A percentile compares a stretch with the other conserved stretches of the same genome.
Conservation (phyloP, 1,140 invertebrate species). For the Venturia canescens region DNA sequence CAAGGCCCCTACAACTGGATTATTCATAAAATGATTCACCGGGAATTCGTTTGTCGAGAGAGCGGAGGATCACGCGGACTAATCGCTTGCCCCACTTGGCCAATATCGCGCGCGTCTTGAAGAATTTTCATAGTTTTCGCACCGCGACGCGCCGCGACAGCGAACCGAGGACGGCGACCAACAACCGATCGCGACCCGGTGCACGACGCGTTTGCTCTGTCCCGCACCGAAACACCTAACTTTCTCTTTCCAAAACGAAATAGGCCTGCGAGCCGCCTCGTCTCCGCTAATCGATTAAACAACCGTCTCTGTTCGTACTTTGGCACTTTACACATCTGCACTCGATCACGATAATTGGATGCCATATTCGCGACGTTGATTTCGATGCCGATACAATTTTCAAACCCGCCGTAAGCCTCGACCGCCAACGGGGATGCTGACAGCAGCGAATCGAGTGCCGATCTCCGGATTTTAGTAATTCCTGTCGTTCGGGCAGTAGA, state of each 20-base stretch:
- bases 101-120: background rate
- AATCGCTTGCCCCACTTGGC: background rate
- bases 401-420: no score
- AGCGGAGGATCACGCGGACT: background rate
- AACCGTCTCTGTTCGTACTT: background rate
- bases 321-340: background rate
- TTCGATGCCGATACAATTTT: no score
- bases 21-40: constrained; percentile 12
- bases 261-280: background rate
- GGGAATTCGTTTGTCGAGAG: background rate
- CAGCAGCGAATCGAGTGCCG: no score
- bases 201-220: background rate
- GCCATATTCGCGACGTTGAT: no score
- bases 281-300: background rate
- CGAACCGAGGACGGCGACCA: background rate
- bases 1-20: background rate
- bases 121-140: constrained; percentile 6
- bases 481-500: no score
- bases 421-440: no score
- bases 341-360: background rate
- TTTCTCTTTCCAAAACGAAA: constrained; percentile 11
- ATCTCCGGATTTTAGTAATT: no score
- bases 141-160: no score
- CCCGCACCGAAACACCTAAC: background rate
- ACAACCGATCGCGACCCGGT: background rate